Evolutionary conservation across 1,140 invertebrate species (phyloP).

Genomic region (Zophobas morio): DNA sequence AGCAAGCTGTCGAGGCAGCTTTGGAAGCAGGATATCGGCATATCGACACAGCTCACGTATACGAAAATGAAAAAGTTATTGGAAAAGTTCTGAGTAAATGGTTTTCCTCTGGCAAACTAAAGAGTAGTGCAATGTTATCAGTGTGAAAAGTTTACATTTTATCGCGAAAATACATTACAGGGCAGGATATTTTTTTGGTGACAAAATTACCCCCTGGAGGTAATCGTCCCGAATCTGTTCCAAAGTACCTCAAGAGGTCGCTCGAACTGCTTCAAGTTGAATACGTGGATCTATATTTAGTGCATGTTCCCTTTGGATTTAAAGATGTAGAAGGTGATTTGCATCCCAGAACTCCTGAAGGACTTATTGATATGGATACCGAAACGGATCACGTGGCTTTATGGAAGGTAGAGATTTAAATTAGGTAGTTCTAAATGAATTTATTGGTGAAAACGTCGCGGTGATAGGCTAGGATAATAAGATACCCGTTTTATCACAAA

Average conservation of each 20-base stretch:
- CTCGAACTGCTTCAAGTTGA: constrained; percentile 81
- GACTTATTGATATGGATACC: constrained; percentile 76
- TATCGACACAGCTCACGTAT: constrained; percentile 87
- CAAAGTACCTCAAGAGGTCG: constrained; percentile 80
- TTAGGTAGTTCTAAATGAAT: too few relatives aligned
- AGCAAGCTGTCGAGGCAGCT: constrained; percentile 76
- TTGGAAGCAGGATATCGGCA: constrained; percentile 80
- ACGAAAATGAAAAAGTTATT: constrained; percentile 86
- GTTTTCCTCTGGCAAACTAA: constrained; percentile 79
- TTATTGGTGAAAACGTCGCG: too few relatives aligned
- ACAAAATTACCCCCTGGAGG: constrained; percentile 79
- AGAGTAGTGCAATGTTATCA: constrained; percentile 61
- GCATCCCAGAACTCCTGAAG: constrained; percentile 72
- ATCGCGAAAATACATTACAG: constrained; percentile 50
- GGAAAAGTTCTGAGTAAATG: constrained; percentile 83
- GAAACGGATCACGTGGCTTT: constrained; percentile 78
- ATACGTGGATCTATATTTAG: constrained; percentile 89
- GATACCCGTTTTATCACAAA: too few relatives aligned
- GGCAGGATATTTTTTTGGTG: constrained; percentile 86
- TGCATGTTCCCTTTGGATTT: constrained; percentile 85
- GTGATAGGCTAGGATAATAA: too few relatives aligned
- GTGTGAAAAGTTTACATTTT: constrained; percentile 6
- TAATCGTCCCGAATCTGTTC: constrained; percentile 77
- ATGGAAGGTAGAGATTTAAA: constrained; percentile 76
- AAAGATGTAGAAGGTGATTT: constrained; percentile 69